Percentiles rank a stretch among this genome's conserved stretches.
Evolutionary conservation across 1,140 invertebrate genomes (phyloP).

Genomic region (Micrasema minimum): DNA sequence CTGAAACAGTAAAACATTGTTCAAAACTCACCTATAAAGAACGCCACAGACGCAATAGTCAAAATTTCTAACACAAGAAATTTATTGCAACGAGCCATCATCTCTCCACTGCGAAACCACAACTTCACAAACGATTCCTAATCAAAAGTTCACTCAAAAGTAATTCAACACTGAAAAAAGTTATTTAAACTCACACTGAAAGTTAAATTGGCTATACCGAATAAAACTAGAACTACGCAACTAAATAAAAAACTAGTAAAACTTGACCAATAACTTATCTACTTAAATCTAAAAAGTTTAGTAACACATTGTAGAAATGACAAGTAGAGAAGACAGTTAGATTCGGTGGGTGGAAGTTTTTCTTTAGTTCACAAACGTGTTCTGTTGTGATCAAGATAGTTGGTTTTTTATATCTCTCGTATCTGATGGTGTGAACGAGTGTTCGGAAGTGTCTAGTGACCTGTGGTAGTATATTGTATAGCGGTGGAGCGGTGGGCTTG

Average conservation of each 20-base stretch:
- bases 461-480: background rate
- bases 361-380: too few relatives aligned
- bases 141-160: constrained; percentile 7
- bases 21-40: constrained; percentile 14
- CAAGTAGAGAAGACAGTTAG: too few relatives aligned
- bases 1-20: too few relatives aligned
- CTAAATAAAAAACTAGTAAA: too few relatives aligned
- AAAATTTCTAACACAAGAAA: constrained; percentile 9
- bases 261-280: too few relatives aligned
- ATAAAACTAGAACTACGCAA: too few relatives aligned
- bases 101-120: background rate
- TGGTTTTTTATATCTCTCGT: too few relatives aligned
- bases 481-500: constrained; percentile 13
- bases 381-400: too few relatives aligned
- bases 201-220: background rate
- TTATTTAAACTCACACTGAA: background rate
- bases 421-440: too few relatives aligned
- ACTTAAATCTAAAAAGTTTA: too few relatives aligned
- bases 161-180: background rate
- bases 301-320: too few relatives aligned
- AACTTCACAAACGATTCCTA: background rate
- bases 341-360: too few relatives aligned
- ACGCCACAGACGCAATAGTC: background rate
- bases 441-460: constrained; percentile 26
- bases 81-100: constrained; percentile 7